Conservation (phyloP, 2,888 invertebrate species). For the Marronus borbonicus region DNA sequence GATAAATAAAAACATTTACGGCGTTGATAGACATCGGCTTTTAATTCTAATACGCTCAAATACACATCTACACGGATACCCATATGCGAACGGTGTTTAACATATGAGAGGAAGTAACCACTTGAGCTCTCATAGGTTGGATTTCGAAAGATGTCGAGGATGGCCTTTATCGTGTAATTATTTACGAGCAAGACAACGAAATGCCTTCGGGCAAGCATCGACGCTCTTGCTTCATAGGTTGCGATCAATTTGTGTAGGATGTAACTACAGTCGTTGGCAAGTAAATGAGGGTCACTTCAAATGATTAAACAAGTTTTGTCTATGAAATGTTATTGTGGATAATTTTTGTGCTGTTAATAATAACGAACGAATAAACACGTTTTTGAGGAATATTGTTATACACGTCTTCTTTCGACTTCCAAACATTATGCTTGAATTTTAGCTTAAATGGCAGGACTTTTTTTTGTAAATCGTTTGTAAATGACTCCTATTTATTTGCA, state of each 20-base stretch:
- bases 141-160: not conserved
- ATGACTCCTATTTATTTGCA: too few species aligned
- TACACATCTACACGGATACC: not conserved
- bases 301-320: not conserved
- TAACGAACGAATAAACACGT: too few species aligned
- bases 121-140: not conserved
- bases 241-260: conserved; percentile 4
- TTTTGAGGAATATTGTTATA: too few species aligned
- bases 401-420: too few species aligned
- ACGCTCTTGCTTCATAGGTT: not conserved
- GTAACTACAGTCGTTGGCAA: not conserved
- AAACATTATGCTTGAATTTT: too few species aligned
- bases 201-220: not conserved
- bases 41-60: not conserved
- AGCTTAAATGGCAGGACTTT: too few species aligned
- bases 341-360: too few species aligned
- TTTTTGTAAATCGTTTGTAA: too few species aligned
- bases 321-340: too few species aligned
- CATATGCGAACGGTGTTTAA: not conserved
- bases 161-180: not conserved
- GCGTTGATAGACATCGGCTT: not conserved
- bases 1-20: not conserved
- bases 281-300: not conserved
- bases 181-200: not conserved
- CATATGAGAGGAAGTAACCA: conserved; percentile 11